Conservation (phyloP, 2,888 invertebrate genomes). For the Drosophila subsilvestris region DNA sequence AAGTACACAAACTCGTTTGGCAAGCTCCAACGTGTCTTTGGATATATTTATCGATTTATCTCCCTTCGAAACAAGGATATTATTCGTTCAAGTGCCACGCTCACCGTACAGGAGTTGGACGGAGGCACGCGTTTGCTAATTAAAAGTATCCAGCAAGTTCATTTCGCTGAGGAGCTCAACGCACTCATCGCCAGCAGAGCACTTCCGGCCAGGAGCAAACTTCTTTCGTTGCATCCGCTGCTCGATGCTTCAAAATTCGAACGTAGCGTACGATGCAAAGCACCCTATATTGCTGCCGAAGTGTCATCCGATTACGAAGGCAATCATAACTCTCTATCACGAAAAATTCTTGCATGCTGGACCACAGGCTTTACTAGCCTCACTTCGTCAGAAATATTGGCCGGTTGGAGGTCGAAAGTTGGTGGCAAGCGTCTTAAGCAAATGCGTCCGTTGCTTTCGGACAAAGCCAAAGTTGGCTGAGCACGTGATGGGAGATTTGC, state of each 20-base stretch:
- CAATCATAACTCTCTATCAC: background rate
- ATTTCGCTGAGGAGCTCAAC: background rate
- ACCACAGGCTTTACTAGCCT: conserved; percentile 1
- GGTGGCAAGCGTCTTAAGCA: conserved; percentile 21
- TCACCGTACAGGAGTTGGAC: background rate
- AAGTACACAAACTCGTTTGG: no score
- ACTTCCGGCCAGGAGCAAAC: background rate
- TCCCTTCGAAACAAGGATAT: background rate
- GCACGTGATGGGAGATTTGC: conserved; percentile 33
- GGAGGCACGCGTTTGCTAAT: background rate
- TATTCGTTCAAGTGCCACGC: background rate
- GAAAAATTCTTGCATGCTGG: conserved; percentile 1
- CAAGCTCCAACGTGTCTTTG: background rate
- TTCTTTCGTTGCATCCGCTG: background rate
- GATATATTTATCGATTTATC: background rate
- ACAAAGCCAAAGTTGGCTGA: conserved; percentile 5
- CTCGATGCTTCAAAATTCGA: conserved; percentile 6
- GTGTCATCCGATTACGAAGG: conserved; percentile 6
- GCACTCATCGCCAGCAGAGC: background rate
- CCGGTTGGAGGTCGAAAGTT: conserved; percentile 8
- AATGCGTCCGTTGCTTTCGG: conserved; percentile 38
- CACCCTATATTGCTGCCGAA: conserved; percentile 6
- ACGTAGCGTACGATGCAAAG: conserved; percentile 10
- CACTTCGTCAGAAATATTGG: conserved; percentile 7
- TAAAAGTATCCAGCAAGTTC: conserved; percentile 13